Percentiles rank a stretch among this genome's conserved stretches.
Evolutionary conservation across 2,888 invertebrate species (phyloP).

Genomic region (Chouioia cunea): DNA sequence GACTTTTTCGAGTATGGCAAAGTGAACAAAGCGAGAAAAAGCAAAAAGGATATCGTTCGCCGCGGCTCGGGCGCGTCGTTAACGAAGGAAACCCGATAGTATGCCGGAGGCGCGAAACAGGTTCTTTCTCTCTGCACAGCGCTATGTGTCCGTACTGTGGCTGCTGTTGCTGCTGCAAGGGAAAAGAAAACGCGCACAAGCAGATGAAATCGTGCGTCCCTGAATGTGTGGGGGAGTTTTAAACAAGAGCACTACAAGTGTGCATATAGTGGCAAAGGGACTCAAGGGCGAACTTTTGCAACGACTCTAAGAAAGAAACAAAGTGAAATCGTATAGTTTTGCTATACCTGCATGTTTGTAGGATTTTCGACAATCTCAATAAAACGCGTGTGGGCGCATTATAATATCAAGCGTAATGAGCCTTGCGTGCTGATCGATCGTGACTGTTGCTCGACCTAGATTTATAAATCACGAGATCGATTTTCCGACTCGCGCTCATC

Average conservation of each 20-base stretch:
- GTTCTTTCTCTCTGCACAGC: slow-evolving; percentile 18
- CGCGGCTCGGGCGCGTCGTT: slow-evolving; percentile 18
- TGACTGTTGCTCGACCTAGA: slow-evolving; percentile 41
- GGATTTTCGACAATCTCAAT: too few relatives aligned
- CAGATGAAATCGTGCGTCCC: slow-evolving; percentile 54
- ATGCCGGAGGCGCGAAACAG: slow-evolving; percentile 42
- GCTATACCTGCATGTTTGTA: too few relatives aligned
- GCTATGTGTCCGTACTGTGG: not conserved
- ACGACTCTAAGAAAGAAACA: too few relatives aligned
- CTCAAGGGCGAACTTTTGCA: slow-evolving; percentile 62
- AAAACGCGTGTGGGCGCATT: too few relatives aligned
- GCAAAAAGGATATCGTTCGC: too few relatives aligned
- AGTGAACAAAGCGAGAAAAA: slow-evolving; percentile 3
- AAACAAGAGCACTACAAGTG: slow-evolving; percentile 64
- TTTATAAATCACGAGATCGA: slow-evolving; percentile 56
- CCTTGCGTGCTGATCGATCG: slow-evolving; percentile 26
- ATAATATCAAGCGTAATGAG: too few relatives aligned
- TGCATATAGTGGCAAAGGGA: slow-evolving; percentile 39
- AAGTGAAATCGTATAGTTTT: too few relatives aligned
- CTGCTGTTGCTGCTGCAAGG: slow-evolving; percentile 14
- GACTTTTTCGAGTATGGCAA: not conserved
- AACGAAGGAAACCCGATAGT: slow-evolving; percentile 48
- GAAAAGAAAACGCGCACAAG: slow-evolving; percentile 38
- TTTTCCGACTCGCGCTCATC: slow-evolving; percentile 51
- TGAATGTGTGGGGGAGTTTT: slow-evolving; percentile 61